These are phyloP conservation scores for Drosophila imparisetae DNA, from an alignment of 2,888 invertebrate species.

Conservation along the genomic window DNA sequence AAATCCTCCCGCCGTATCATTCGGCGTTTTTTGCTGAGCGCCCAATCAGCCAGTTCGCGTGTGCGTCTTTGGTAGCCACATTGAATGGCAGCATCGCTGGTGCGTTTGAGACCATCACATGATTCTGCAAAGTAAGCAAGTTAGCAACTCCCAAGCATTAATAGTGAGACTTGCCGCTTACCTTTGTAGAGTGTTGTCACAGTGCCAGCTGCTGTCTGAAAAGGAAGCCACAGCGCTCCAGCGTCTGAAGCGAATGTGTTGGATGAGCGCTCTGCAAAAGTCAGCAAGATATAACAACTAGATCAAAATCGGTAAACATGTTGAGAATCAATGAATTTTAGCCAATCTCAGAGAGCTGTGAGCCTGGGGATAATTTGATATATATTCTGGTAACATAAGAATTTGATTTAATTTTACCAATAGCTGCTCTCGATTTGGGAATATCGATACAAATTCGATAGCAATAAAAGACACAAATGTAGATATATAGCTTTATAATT, in stretches of 20 bases:
- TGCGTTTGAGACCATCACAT: conserved; percentile 88
- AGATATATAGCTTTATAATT: neutral
- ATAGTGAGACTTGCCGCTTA: conserved; percentile 69
- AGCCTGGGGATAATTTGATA: neutral
- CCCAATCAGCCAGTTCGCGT: conserved; percentile 91
- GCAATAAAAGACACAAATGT: neutral
- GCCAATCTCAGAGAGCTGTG: neutral
- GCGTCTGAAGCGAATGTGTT: conserved; percentile 85
- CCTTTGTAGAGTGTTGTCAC: conserved; percentile 92
- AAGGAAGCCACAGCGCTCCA: conserved; percentile 90
- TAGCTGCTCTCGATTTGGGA: neutral
- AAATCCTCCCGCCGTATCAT: conserved; percentile 91
- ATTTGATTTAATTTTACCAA: neutral
- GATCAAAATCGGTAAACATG: neutral
- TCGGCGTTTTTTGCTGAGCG: conserved; percentile 88
- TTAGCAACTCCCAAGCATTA: too few species aligned
- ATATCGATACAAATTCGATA: neutral
- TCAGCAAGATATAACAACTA: neutral
- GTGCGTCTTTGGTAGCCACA: conserved; percentile 90
- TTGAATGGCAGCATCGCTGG: conserved; percentile 89
- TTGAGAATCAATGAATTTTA: neutral
- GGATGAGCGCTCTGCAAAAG: conserved; percentile 87
- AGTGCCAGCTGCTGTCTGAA: conserved; percentile 92
- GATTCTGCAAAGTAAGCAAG: conserved; percentile 86
- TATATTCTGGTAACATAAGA: neutral